phyloP scores from a whole-genome alignment of 2,113 vertebrate genomes.

The Dissostichus mawsoni region DNA sequence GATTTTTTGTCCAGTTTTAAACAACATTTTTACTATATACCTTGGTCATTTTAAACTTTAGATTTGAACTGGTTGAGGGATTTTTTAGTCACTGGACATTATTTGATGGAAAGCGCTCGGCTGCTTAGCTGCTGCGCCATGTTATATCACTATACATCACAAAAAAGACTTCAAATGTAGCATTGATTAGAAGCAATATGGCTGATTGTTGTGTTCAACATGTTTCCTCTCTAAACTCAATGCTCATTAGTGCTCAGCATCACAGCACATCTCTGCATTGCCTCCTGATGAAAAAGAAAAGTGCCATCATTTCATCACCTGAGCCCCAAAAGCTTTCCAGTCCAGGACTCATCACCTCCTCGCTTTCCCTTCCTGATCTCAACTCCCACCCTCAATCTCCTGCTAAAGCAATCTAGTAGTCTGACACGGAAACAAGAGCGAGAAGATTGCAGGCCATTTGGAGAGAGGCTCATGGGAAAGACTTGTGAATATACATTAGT shows the following conservation, averaged over 20 bases:
- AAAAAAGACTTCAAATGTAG: not conserved
- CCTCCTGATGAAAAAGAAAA: conserved; percentile 53
- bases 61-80: too few species aligned
- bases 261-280: conserved; percentile 31
- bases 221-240: conserved; percentile 3
- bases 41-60: too few species aligned
- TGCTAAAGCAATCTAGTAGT: conserved; percentile 59
- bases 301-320: conserved; percentile 53
- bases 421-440: conserved; percentile 32
- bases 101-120: not conserved
- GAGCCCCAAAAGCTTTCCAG: conserved; percentile 34
- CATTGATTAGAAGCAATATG: not conserved
- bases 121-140: not conserved
- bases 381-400: conserved; percentile 46
- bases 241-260: conserved; percentile 19
- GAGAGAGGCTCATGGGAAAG: conserved; percentile 17
- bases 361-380: conserved; percentile 39
- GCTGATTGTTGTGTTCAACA: conserved; percentile 4
- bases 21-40: too few species aligned
- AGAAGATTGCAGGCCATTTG: conserved; percentile 56
- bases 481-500: conserved; percentile 29
- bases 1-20: too few species aligned
- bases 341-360: conserved; percentile 50
- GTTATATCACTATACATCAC: not conserved
- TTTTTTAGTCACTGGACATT: too few species aligned